phyloP scores from a whole-genome alignment of 1,140 invertebrate species.

The Sesamia nonagrioides region DNA sequence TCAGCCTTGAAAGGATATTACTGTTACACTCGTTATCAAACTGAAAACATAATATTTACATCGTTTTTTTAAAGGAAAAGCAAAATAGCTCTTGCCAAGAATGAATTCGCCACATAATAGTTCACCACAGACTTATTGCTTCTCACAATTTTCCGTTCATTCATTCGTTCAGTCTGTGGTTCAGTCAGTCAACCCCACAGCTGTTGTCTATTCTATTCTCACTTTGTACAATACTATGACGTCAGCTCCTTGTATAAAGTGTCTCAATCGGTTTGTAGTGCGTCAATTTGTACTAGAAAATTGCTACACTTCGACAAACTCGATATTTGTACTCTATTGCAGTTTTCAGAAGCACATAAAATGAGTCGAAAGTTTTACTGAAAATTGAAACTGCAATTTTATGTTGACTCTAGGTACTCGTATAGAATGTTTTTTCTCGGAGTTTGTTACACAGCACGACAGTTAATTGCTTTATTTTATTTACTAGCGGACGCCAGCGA shows the following conservation, averaged over 20 bases:
- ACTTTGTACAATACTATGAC: slow-evolving; percentile 27
- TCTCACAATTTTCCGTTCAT: slow-evolving; percentile 29
- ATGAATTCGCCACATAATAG: not conserved
- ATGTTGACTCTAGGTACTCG: not conserved
- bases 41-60: not conserved
- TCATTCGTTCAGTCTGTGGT: not conserved
- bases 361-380: not conserved
- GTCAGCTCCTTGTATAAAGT: not conserved
- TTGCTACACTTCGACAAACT: slow-evolving; percentile 7
- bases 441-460: too few species aligned
- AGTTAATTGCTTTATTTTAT: too few species aligned
- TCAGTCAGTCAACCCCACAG: not conserved
- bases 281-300: slow-evolving; percentile 24
- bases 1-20: not conserved
- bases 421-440: not conserved
- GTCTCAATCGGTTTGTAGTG: not conserved
- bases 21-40: not conserved
- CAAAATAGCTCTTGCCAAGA: not conserved
- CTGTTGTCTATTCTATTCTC: slow-evolving; percentile 26
- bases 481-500: too few species aligned
- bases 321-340: not conserved
- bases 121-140: not conserved
- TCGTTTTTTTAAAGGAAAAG: not conserved
- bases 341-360: slow-evolving; percentile 5
- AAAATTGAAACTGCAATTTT: slow-evolving; percentile 9